Base-by-base conservation (phyloP, 2,888 invertebrate species). In the Beris morrisii region DNA sequence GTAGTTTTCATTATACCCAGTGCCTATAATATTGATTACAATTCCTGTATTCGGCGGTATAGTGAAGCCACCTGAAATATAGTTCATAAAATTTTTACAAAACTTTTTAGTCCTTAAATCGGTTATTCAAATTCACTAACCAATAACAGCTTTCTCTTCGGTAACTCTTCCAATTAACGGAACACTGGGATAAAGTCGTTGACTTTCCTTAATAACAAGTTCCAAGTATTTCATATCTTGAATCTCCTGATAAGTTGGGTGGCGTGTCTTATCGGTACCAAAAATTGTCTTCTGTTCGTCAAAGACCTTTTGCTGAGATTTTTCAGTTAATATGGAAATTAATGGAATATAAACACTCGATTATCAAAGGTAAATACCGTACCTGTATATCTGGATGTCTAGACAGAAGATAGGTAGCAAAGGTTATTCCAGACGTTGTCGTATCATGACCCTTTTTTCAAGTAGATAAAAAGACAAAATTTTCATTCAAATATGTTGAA, bases 351-450 rank as follows among this genome's bases (percentile, higher is more conserved):
- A 13, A 48, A 48, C 5, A 48, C 6, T 11, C 12, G n/a, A 48
- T 13, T 15, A 48, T 13, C n/a, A n/a, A 6, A 48, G 12, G n/a
- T 15, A 48, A 12, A 12, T 48, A 48, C 11, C 79, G 80, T 56
- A 83, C 82, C 75, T 86, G 86, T 1, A 83, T 74, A 31, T 82
- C 80, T 4, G 81, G 80, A 71, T 83, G 78, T 63, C 82, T 79
- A 1, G 86, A 84, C 0, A 87, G 75, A 67, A 84, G 77, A 70
- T 81, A 83, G 0, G 84, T 75, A 0, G 82, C 75, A 73, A 84
- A 87, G 0, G 80, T 77, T 9, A 86, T 79, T 0, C 84, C 86
- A 1, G 86, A 84, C 0, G 85, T 83, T 0, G 85, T 86, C 0
- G 86, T 86, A 69, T 86, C 85, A 69, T 85, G 85, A 0, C 85